Percentiles rank a stretch among this genome's conserved stretches.
Conservation (phyloP, 1,140 invertebrate genomes). For the Apis dorsata region DNA sequence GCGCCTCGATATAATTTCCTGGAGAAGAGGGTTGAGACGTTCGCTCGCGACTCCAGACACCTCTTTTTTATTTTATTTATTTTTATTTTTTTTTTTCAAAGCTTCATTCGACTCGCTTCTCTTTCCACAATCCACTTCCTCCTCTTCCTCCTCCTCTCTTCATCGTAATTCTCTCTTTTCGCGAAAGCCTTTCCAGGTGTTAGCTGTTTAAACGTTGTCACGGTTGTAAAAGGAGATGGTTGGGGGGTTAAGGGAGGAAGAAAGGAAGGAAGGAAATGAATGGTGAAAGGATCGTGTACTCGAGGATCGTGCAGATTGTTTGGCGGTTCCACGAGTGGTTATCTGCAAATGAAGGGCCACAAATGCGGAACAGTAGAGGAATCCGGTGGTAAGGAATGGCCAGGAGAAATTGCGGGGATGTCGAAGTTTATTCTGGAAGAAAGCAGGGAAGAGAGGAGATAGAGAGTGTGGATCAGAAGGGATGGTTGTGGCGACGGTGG, state of each 20-base stretch:
- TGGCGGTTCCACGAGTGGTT: constrained; percentile 70
- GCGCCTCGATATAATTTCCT: constrained; percentile 22
- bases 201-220: constrained; percentile 46
- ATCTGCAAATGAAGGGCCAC: constrained; percentile 71
- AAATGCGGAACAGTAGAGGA: constrained; percentile 63
- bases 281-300: constrained; percentile 60
- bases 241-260: constrained; percentile 22
- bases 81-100: not conserved
- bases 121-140: not conserved
- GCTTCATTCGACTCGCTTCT: constrained; percentile 1
- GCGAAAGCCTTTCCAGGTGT: constrained; percentile 32
- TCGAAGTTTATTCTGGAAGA: constrained; percentile 51
- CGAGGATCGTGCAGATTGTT: constrained; percentile 70
- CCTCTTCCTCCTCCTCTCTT: not conserved
- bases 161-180: not conserved
- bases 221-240: constrained; percentile 29
- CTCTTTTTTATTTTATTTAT: not conserved
- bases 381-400: constrained; percentile 6
- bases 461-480: not conserved
- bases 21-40: not conserved
- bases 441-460: constrained; percentile 5
- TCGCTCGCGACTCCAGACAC: constrained; percentile 14
- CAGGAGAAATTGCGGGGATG: constrained; percentile 47
- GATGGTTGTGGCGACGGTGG: not conserved
- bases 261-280: constrained; percentile 59